Percentiles rank a stretch among this genome's conserved stretches.
phyloP scores from a whole-genome alignment of 1,140 invertebrate genomes.

The Panagrolaimus sp. region DNA sequence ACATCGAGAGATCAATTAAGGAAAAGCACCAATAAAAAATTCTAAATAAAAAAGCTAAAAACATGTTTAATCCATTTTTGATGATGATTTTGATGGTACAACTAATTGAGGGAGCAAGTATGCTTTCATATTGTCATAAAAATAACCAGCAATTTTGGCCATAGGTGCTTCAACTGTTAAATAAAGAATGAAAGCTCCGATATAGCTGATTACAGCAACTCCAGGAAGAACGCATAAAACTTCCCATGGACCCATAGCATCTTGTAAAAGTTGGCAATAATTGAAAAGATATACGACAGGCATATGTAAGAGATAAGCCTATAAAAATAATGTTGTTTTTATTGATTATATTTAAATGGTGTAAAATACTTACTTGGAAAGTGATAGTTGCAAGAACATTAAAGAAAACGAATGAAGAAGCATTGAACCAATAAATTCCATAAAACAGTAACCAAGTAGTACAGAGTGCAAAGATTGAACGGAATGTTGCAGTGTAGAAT shows the following conservation, averaged over 20 bases:
- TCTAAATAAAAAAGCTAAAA: conserved; percentile 1
- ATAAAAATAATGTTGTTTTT: conserved; percentile 27
- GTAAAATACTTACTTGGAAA: conserved; percentile 8
- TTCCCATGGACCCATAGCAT: conserved; percentile 30
- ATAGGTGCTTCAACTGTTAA: conserved; percentile 47
- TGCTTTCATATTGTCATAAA: not conserved
- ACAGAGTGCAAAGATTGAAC: conserved; percentile 48
- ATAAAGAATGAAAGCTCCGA: conserved; percentile 48
- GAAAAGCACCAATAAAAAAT: not conserved
- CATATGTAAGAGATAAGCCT: conserved; percentile 54
- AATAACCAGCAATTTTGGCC: conserved; percentile 9
- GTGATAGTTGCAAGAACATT: conserved; percentile 4
- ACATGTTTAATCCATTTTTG: no score
- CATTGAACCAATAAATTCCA: conserved; percentile 20
- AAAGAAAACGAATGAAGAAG: not conserved
- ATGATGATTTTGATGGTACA: no score
- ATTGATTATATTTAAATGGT: not conserved
- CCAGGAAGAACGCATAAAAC: conserved; percentile 45
- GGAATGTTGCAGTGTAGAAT: conserved; percentile 53
- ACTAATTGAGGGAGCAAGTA: no score
- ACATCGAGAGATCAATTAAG: not conserved
- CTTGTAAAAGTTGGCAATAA: conserved; percentile 41
- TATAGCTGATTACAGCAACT: conserved; percentile 41
- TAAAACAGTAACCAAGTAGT: conserved; percentile 39
- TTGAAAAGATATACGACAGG: conserved; percentile 55